These are phyloP conservation scores for Calameuta idolon DNA, from an alignment of 2,888 invertebrate species.

Conservation along the genomic window DNA sequence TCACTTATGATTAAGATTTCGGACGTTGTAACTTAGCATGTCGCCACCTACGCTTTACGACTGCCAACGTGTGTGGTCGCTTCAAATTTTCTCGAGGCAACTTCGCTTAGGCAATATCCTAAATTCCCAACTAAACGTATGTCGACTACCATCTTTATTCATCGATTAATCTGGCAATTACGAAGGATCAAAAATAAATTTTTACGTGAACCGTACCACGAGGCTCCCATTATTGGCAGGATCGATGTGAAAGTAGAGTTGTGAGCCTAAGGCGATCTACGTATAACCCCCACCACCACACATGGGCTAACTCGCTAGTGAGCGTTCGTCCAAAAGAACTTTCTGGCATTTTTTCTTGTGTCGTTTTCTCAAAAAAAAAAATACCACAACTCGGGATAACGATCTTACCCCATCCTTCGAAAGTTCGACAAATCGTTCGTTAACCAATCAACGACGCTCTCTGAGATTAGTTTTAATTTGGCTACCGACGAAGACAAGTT, in stretches of 20 bases:
- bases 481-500: background rate
- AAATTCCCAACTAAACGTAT: constrained; percentile 2
- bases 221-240: background rate
- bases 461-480: background rate
- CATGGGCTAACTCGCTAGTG: background rate
- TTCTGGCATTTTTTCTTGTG: background rate
- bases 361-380: background rate
- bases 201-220: background rate
- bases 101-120: constrained; percentile 6
- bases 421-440: background rate
- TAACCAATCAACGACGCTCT: background rate
- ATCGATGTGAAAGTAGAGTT: background rate
- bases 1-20: background rate
- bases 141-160: background rate
- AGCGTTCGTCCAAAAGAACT: background rate
- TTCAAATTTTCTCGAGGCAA: background rate
- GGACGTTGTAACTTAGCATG: background rate
- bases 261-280: background rate
- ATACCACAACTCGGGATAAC: background rate
- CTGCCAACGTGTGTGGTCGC: constrained; percentile 4
- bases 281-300: background rate
- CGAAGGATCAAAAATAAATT: background rate
- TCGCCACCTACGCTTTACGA: constrained; percentile 1
- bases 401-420: background rate
- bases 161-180: constrained; percentile 1